Evolutionary conservation across 2,888 invertebrate species (phyloP).

Genomic region (Psylliodes chrysocephalus): DNA sequence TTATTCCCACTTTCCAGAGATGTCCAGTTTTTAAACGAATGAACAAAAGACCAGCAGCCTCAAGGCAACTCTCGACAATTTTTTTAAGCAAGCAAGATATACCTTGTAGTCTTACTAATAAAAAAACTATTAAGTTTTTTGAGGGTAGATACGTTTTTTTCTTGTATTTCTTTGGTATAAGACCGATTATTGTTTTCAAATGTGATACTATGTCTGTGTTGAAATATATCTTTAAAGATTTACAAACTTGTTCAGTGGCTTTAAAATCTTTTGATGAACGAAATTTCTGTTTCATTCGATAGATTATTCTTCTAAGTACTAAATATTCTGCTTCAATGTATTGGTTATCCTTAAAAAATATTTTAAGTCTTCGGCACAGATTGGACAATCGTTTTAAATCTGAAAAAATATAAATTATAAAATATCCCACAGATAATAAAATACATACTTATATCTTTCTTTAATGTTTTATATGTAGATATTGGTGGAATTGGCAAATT

Average conservation of each 20-base stretch:
- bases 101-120: constrained; percentile 65
- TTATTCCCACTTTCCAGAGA: constrained; percentile 62
- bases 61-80: constrained; percentile 59
- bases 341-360: constrained; percentile 52
- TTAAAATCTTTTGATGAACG: constrained; percentile 66
- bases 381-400: constrained; percentile 46
- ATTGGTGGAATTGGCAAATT: constrained; percentile 50
- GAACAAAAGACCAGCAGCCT: constrained; percentile 59
- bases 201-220: constrained; percentile 57
- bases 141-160: constrained; percentile 60
- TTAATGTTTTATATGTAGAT: constrained; percentile 44
- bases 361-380: constrained; percentile 47
- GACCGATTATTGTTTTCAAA: constrained; percentile 48
- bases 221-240: constrained; percentile 62
- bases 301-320: constrained; percentile 54
- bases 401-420: constrained; percentile 39
- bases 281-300: constrained; percentile 64
- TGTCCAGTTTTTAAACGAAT: constrained; percentile 63
- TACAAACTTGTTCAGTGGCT: constrained; percentile 64
- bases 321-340: constrained; percentile 62
- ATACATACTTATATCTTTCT: constrained; percentile 43
- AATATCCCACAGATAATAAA: not conserved
- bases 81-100: constrained; percentile 63
- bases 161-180: constrained; percentile 42
- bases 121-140: constrained; percentile 64